Base-by-base conservation (phyloP, 2,113 vertebrate species). In the Aspidoscelis tigris region DNA sequence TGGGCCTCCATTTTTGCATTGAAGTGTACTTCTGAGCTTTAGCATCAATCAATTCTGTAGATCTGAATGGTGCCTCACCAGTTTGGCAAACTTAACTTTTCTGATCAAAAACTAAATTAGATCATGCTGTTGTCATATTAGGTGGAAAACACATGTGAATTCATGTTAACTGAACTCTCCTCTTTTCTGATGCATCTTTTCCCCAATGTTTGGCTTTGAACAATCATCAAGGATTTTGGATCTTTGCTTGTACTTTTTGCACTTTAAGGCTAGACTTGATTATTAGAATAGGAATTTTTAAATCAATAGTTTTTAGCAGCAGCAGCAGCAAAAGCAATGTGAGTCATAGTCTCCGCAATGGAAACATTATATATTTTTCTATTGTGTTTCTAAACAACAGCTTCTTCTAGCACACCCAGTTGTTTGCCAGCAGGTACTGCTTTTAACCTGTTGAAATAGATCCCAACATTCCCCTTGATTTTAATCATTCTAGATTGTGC, bases 381-480 rank as follows among this genome's bases (percentile, higher is more conserved):
- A n/a, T 53, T 24, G n/a, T 78, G 24, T 71, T 84, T 78, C 68
- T 68, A 78, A 78, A 79, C 69, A 43, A 65, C 69, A 73, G 41
- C 41, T 18, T 22, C 43, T 65, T 73, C 55, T 24, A 24, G 39
- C 41, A 20, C 41, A 22, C 16, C 24, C 69, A 73, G 69, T 44
- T 79, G 41, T 47, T 26, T n/a, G 66, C 55, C 66, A 78, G 76
- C 66, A 84, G 75, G 75, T 71, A n/a, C 69, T 71, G 39, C 76
- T 69, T 58, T 73, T 21, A 84, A 47, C 71, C 55, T 82, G 69
- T 72, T 84, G 83, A 47, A 21, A 7, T 47, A 21, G 26, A 33
- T 71, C 58, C 33, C 83, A 41, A 33, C n/a, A 64, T 72, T 79
- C 21, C 26, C 69, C 33, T 65, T 79, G 69, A 79, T 84, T 65